Evolutionary conservation across 2,888 invertebrate species (phyloP).

Genomic region (Nephrotoma guestfalica): DNA sequence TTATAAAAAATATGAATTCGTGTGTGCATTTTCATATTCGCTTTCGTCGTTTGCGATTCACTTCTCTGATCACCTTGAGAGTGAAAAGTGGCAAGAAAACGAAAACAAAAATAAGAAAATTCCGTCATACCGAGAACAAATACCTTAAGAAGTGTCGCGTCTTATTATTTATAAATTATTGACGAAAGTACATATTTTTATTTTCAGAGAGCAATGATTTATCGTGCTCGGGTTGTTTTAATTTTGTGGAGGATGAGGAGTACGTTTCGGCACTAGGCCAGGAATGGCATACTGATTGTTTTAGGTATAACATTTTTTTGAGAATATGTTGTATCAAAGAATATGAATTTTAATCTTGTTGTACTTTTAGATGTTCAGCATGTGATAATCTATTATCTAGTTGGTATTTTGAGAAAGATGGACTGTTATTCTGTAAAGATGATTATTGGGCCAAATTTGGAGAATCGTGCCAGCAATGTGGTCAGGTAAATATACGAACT

Average conservation of each 20-base stretch:
- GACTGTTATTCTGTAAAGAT: constrained; percentile 71
- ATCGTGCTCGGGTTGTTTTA: constrained; percentile 22
- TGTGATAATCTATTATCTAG: constrained; percentile 71
- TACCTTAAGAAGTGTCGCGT: not conserved
- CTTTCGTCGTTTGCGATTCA: not conserved
- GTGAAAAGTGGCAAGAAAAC: not conserved
- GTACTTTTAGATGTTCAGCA: constrained; percentile 59
- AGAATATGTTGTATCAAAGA: not conserved
- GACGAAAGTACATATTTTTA: not conserved
- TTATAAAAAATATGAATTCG: not conserved
- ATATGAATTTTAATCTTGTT: not conserved
- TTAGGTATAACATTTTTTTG: constrained; percentile 40
- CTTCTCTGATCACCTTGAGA: not conserved
- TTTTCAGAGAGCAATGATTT: constrained; percentile 9
- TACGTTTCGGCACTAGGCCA: constrained; percentile 68
- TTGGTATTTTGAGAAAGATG: constrained; percentile 91
- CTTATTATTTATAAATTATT: not conserved
- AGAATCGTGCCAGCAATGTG: constrained; percentile 79
- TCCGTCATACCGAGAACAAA: not conserved
- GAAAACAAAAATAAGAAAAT: not conserved
- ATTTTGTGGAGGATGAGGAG: constrained; percentile 40
- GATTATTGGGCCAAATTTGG: constrained; percentile 83
- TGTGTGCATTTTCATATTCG: not conserved
- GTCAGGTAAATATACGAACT: constrained; percentile 40
- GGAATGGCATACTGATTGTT: constrained; percentile 83